Conservation (phyloP, 2,797 vertebrate genomes). For the Esox lucius region DNA sequence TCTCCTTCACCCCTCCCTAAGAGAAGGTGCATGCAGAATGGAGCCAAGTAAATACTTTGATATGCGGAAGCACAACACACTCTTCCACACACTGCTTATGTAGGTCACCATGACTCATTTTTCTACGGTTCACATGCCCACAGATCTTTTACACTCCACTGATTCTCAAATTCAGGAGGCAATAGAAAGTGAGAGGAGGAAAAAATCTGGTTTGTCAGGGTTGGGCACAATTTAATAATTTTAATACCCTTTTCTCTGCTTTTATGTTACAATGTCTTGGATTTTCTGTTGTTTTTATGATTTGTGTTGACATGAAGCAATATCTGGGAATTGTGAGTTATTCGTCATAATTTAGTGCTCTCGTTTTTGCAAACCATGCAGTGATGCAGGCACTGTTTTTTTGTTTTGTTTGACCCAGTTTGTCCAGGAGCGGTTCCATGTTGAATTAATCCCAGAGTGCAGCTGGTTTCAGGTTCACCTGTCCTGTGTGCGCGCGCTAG, state of each 20-base stretch:
- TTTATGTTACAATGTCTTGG: neutral
- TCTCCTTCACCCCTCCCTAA: constrained; percentile 44
- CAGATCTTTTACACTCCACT: constrained; percentile 42
- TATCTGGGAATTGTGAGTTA: neutral
- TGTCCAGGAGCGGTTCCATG: neutral
- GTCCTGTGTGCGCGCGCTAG: neutral
- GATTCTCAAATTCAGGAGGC: constrained; percentile 21
- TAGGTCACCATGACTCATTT: constrained; percentile 82
- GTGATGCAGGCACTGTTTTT: neutral
- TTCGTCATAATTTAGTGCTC: neutral
- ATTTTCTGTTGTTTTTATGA: too few species aligned
- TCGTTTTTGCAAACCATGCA: neutral
- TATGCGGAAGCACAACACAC: constrained; percentile 64
- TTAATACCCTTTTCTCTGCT: neutral
- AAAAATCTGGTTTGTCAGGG: neutral
- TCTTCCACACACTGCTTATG: constrained; percentile 68
- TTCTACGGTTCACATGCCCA: constrained; percentile 74
- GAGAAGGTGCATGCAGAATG: constrained; percentile 55
- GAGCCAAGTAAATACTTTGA: constrained; percentile 78
- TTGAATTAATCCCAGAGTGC: neutral
- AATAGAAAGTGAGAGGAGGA: neutral
- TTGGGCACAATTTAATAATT: neutral
- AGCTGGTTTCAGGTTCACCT: constrained; percentile 2
- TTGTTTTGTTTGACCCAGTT: neutral
- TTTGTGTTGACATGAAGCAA: neutral